Evolutionary conservation across 2,113 vertebrate genomes (phyloP).

Genomic region (Periophthalmodon schlosseri): DNA sequence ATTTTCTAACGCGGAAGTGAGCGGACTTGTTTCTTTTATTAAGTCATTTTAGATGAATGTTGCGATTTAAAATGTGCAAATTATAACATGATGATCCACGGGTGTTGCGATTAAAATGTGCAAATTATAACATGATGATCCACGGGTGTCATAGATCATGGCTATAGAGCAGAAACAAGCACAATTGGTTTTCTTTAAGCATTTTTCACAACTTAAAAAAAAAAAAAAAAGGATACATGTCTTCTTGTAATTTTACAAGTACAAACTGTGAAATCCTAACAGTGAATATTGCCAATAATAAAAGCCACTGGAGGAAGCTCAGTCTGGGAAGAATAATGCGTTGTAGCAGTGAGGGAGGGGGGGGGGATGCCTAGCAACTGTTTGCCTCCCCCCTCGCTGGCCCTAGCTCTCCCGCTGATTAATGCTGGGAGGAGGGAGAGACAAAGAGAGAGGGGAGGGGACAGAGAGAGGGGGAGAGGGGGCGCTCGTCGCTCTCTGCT

Average conservation of each 20-base stretch:
- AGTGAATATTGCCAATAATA: not conserved
- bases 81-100: no score
- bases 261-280: not conserved
- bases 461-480: not conserved
- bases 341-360: conserved; percentile 1
- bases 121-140: no score
- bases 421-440: not conserved
- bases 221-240: no score
- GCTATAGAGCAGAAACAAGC: no score
- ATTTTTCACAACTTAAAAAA: no score
- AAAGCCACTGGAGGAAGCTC: not conserved
- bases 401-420: conserved; percentile 21
- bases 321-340: conserved; percentile 14
- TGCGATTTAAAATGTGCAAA: no score
- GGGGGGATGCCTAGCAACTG: conserved; percentile 6
- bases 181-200: no score
- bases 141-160: no score
- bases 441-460: not conserved
- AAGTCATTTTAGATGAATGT: no score
- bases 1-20: no score
- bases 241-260: not conserved
- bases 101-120: no score
- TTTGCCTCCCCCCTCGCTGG: conserved; percentile 15
- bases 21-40: no score
- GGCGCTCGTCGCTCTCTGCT: conserved; percentile 10